Percentiles rank a stretch among this genome's conserved stretches.
These are phyloP conservation scores for Agrenia bidenticulata DNA, from an alignment of 2,888 invertebrate genomes.

Conservation along the genomic window DNA sequence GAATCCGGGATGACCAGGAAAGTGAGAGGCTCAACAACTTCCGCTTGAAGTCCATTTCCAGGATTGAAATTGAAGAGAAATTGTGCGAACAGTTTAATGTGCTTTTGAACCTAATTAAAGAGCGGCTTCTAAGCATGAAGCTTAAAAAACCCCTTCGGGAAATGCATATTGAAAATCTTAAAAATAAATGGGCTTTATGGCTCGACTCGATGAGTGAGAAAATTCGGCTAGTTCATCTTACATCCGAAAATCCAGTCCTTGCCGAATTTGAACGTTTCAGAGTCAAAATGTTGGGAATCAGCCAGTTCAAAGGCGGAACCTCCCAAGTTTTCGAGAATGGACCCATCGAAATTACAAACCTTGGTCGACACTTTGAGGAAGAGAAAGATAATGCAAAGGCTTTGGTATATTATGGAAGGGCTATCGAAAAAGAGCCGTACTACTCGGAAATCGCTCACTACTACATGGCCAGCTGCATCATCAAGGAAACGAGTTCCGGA, in stretches of 20 bases:
- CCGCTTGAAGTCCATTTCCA: background rate
- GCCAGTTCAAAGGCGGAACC: background rate
- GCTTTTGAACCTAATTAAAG: too few relatives aligned
- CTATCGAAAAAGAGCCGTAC: too few relatives aligned
- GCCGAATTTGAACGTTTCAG: background rate
- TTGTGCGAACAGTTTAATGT: constrained; percentile 2
- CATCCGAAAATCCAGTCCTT: background rate
- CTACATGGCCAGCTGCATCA: too few relatives aligned
- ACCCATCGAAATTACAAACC: background rate
- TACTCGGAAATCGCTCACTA: too few relatives aligned
- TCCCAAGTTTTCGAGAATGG: background rate
- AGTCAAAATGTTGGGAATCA: background rate
- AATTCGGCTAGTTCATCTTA: background rate
- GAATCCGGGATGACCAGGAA: background rate
- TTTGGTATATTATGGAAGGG: background rate
- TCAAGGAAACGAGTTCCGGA: too few relatives aligned
- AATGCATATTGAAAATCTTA: background rate
- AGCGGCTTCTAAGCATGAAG: too few relatives aligned
- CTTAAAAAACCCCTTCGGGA: too few relatives aligned
- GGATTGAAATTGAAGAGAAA: constrained; percentile 14
- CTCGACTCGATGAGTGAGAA: background rate
- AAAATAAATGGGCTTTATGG: constrained; percentile 12
- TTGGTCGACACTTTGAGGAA: background rate
- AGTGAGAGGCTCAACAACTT: background rate
- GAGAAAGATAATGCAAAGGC: background rate